Evolutionary conservation across 2,888 invertebrate genomes (phyloP).

Genomic region (Danaus chrysippus): DNA sequence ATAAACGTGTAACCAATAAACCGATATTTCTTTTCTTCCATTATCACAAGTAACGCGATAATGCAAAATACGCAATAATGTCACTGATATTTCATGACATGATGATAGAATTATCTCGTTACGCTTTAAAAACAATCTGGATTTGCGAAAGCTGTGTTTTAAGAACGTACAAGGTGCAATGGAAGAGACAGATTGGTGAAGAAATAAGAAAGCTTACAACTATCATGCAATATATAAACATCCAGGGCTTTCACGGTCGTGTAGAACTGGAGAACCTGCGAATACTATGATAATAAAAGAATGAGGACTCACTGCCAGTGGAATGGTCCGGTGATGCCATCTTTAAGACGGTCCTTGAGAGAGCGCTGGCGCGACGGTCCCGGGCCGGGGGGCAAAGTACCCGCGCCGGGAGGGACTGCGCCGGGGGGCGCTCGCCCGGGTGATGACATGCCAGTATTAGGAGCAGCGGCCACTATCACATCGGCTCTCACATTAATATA

Average conservation of each 20-base stretch:
- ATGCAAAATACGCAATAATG: conserved; percentile 21
- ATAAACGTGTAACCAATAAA: conserved; percentile 13
- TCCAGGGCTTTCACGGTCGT: conserved; percentile 4
- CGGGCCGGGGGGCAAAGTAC: conserved; percentile 67
- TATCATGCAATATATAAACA: conserved; percentile 17
- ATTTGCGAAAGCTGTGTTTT: conserved; percentile 32
- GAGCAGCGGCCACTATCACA: conserved; percentile 43
- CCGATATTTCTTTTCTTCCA: conserved; percentile 6
- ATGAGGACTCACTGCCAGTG: conserved; percentile 87
- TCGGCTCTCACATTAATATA: conserved; percentile 48
- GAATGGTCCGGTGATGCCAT: conserved; percentile 88
- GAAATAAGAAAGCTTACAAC: conserved; percentile 14
- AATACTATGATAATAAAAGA: conserved; percentile 6
- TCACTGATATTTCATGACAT: conserved; percentile 18
- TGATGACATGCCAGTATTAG: conserved; percentile 54
- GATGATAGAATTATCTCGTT: conserved; percentile 15
- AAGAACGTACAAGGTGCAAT: conserved; percentile 18
- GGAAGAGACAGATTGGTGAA: not conserved
- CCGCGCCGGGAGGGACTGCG: conserved; percentile 59
- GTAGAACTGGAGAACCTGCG: not conserved
- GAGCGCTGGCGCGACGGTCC: conserved; percentile 86
- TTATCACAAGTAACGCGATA: conserved; percentile 12
- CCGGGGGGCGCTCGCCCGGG: conserved; percentile 60
- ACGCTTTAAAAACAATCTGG: conserved; percentile 16
- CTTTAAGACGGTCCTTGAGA: conserved; percentile 86